phyloP scores from a whole-genome alignment of 2,888 invertebrate genomes.

The Pollenia griseotomentosa region DNA sequence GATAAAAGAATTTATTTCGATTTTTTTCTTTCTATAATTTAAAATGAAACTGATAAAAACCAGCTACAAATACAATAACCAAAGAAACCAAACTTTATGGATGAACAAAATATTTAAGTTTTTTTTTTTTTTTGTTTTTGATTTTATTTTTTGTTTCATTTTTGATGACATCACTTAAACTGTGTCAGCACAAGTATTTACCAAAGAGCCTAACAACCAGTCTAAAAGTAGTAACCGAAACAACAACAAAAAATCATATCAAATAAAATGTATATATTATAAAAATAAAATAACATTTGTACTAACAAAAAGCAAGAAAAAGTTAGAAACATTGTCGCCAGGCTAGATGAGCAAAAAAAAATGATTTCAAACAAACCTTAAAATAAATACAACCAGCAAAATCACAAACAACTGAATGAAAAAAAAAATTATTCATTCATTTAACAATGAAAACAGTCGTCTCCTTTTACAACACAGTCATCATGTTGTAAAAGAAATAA shows the following conservation, averaged over 20 bases:
- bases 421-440: constrained; percentile 54
- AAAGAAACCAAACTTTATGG: no score
- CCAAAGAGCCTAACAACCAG: not conserved
- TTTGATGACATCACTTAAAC: constrained; percentile 48
- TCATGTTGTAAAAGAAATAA: not conserved
- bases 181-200: constrained; percentile 12
- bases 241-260: constrained; percentile 12
- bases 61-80: no score
- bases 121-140: not conserved
- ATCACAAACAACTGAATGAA: not conserved
- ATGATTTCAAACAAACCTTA: not conserved
- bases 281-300: constrained; percentile 26
- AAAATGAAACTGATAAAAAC: no score
- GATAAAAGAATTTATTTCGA: no score
- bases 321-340: constrained; percentile 66
- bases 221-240: not conserved
- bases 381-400: constrained; percentile 4
- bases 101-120: no score
- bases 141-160: constrained; percentile 15
- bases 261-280: constrained; percentile 27
- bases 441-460: constrained; percentile 55
- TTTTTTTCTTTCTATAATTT: no score
- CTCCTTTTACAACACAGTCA: constrained; percentile 34
- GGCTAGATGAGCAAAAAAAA: not conserved
- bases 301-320: constrained; percentile 23